Conservation (phyloP, 2,888 invertebrate genomes). For the Tethea ocularis region DNA sequence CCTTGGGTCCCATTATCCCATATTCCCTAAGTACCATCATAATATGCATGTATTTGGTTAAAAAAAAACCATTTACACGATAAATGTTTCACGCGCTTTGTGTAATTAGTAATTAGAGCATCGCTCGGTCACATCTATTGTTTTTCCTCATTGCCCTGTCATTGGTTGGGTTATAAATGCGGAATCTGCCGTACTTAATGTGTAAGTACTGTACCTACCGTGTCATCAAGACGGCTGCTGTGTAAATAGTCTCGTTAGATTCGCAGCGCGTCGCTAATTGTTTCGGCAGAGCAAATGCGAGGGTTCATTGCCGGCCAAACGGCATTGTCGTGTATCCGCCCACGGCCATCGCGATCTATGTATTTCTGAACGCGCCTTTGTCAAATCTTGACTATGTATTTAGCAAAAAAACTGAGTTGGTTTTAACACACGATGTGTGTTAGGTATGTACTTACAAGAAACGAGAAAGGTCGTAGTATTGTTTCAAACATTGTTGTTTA, state of each 20-base stretch:
- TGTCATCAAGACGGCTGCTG: slow-evolving; percentile 36
- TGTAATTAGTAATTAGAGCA: slow-evolving; percentile 11
- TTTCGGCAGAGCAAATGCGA: slow-evolving; percentile 77
- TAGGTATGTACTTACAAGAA: background rate
- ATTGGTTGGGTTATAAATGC: slow-evolving; percentile 10
- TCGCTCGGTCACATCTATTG: slow-evolving; percentile 11
- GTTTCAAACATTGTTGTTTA: background rate
- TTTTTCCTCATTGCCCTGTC: slow-evolving; percentile 16
- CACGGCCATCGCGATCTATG: slow-evolving; percentile 45
- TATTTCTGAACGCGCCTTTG: slow-evolving; percentile 28
- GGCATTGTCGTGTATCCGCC: slow-evolving; percentile 58
- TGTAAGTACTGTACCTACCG: slow-evolving; percentile 18
- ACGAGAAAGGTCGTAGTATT: background rate
- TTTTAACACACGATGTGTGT: background rate
- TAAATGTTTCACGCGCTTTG: background rate
- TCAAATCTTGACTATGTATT: slow-evolving; percentile 12
- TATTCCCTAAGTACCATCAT: too few relatives aligned
- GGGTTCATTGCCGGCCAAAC: slow-evolving; percentile 78
- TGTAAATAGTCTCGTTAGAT: slow-evolving; percentile 59
- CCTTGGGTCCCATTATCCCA: too few relatives aligned
- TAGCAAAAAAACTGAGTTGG: slow-evolving; percentile 6
- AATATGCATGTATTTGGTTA: background rate
- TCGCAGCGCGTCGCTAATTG: slow-evolving; percentile 73
- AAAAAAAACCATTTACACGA: background rate
- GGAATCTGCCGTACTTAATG: slow-evolving; percentile 19